A percentile compares a stretch with the other conserved stretches of the same genome.
These are phyloP conservation scores for Elgonia sp. DNA, from an alignment of 2,888 invertebrate genomes.

Conservation along the genomic window DNA sequence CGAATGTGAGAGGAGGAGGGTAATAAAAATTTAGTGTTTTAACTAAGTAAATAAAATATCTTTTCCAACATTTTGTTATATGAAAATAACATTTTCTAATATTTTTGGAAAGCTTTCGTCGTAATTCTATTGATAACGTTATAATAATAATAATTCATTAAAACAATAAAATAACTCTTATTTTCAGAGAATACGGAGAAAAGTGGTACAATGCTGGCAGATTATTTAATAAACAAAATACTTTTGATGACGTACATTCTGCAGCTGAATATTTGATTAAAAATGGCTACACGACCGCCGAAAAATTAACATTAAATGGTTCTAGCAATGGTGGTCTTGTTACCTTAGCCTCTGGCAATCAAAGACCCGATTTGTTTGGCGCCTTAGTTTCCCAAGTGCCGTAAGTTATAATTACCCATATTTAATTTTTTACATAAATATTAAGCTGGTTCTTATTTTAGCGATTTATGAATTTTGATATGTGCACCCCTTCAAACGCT, in stretches of 20 bases:
- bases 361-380: constrained; percentile 97
- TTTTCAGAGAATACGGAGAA: constrained; percentile 96
- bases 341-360: constrained; percentile 98
- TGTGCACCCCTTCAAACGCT: too few relatives aligned
- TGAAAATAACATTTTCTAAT: background rate
- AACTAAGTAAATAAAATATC: too few relatives aligned
- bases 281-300: constrained; percentile 92
- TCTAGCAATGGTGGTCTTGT: constrained; percentile 98
- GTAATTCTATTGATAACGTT: constrained; percentile 2
- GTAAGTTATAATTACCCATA: constrained; percentile 75
- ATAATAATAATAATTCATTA: background rate
- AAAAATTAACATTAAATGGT: constrained; percentile 95
- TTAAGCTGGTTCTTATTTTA: too few relatives aligned
- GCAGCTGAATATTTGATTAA: constrained; percentile 96
- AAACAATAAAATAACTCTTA: too few relatives aligned
- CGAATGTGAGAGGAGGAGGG: constrained; percentile 99
- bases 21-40: constrained; percentile 83
- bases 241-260: constrained; percentile 97
- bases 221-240: constrained; percentile 97
- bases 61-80: too few relatives aligned
- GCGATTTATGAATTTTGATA: too few relatives aligned
- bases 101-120: background rate
- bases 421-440: too few relatives aligned
- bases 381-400: constrained; percentile 97
- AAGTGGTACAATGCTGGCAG: constrained; percentile 98